These are phyloP conservation scores for Carcharodon carcharias DNA, from an alignment of 2,797 vertebrate species.

Conservation along the genomic window DNA sequence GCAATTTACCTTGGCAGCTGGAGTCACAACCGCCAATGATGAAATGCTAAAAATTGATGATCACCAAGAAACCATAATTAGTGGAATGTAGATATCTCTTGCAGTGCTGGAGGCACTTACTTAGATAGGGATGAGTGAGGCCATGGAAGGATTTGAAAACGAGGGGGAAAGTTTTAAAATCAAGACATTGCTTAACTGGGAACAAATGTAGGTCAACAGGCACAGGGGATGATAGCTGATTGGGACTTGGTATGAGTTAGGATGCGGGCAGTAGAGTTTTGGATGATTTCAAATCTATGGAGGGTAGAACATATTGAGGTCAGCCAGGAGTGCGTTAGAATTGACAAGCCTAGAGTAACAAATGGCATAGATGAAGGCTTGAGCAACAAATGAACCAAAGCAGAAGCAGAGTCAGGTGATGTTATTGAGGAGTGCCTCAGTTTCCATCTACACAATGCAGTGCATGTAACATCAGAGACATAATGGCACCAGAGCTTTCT, in stretches of 20 bases:
- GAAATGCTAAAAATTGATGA: too few relatives aligned
- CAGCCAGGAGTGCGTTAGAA: neutral
- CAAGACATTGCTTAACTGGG: neutral
- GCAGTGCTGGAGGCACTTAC: neutral
- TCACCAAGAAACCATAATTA: too few relatives aligned
- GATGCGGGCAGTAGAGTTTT: neutral
- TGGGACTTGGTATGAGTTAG: neutral
- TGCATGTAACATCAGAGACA: neutral
- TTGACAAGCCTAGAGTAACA: neutral
- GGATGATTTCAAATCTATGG: too few relatives aligned
- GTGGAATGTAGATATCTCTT: neutral
- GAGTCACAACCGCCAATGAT: too few relatives aligned
- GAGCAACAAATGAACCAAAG: neutral
- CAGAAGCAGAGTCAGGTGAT: neutral
- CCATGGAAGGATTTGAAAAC: neutral
- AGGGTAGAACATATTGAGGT: neutral
- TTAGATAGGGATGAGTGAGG: neutral
- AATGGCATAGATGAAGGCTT: neutral
- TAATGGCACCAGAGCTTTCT: neutral
- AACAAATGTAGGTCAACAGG: neutral
- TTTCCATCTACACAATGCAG: conserved; percentile 16
- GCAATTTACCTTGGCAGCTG: too few relatives aligned
- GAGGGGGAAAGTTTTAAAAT: neutral
- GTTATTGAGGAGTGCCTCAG: too few relatives aligned
- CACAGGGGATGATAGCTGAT: neutral